A percentile compares a stretch with the other conserved stretches of the same genome.
These are phyloP conservation scores for Dipus sagitta DNA, from an alignment of 2,797 vertebrate genomes.

Conservation along the genomic window DNA sequence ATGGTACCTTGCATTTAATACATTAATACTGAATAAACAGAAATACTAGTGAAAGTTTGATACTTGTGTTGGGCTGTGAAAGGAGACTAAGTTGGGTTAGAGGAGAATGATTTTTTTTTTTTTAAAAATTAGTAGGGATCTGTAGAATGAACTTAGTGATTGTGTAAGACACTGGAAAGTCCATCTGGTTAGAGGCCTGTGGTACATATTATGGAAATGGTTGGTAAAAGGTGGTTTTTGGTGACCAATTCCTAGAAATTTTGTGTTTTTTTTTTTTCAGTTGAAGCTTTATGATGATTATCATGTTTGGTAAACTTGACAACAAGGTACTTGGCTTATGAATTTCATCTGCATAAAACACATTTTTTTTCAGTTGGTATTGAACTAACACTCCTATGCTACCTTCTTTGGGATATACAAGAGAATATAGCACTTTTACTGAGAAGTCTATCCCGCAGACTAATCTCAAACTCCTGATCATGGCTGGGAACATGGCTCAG, in stretches of 20 bases:
- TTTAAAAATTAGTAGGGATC: conserved; percentile 17
- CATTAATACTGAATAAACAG: not conserved
- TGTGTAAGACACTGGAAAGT: not conserved
- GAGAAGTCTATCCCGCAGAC: conserved; percentile 6
- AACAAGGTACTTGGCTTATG: not conserved
- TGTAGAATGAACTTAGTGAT: conserved; percentile 3
- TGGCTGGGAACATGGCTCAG: too few relatives aligned
- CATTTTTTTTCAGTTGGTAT: not conserved
- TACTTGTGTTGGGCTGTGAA: not conserved
- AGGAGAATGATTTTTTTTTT: not conserved
- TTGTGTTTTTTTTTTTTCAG: not conserved
- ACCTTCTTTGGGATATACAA: not conserved
- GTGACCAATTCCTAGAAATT: conserved; percentile 31
- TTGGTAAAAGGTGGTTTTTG: not conserved
- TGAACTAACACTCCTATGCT: not conserved
- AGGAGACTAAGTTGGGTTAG: conserved; percentile 4
- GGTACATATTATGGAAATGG: not conserved
- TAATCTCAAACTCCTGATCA: not conserved
- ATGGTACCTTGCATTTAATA: not conserved
- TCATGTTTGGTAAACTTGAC: not conserved
- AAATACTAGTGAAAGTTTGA: not conserved
- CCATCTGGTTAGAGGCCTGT: not conserved
- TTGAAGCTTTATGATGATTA: not conserved
- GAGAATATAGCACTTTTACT: not conserved
- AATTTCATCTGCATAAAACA: not conserved